A percentile compares a stretch with the other conserved stretches of the same genome.
Conservation (phyloP, 2,113 vertebrate species). For the Syngnathus scovelli region DNA sequence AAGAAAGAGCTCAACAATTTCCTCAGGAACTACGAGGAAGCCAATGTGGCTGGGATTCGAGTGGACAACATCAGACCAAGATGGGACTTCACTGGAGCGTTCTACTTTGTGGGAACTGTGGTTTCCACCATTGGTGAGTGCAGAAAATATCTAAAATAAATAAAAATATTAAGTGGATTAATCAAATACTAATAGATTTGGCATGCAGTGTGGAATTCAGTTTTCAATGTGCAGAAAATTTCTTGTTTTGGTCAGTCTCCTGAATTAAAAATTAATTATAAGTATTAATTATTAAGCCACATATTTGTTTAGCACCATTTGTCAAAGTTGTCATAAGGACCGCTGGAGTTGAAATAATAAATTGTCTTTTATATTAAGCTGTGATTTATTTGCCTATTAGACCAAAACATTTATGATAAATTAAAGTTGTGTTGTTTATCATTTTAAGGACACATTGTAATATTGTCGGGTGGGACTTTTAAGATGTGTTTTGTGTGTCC, state of each 20-base stretch:
- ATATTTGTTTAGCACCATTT: no score
- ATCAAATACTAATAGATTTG: no score
- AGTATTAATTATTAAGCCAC: no score
- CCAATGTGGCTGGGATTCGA: constrained; percentile 82
- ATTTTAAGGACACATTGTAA: neutral
- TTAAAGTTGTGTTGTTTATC: no score
- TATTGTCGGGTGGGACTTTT: neutral
- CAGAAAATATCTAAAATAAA: neutral
- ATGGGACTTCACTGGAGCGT: constrained; percentile 93
- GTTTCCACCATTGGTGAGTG: constrained; percentile 93
- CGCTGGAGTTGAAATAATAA: no score
- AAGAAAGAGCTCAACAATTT: constrained; percentile 78
- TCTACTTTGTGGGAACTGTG: constrained; percentile 95
- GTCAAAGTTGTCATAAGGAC: no score
- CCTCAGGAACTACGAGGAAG: constrained; percentile 84
- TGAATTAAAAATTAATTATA: no score
- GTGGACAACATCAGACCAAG: constrained; percentile 81
- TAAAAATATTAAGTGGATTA: neutral
- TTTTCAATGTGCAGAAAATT: no score
- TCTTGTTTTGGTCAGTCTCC: no score
- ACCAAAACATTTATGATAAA: no score
- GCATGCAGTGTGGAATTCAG: no score
- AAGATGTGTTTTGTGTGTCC: constrained; percentile 37
- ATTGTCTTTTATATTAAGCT: neutral
- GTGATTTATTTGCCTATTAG: neutral